Base-by-base conservation (phyloP, 1,140 invertebrate genomes). In the Bombus affinis region DNA sequence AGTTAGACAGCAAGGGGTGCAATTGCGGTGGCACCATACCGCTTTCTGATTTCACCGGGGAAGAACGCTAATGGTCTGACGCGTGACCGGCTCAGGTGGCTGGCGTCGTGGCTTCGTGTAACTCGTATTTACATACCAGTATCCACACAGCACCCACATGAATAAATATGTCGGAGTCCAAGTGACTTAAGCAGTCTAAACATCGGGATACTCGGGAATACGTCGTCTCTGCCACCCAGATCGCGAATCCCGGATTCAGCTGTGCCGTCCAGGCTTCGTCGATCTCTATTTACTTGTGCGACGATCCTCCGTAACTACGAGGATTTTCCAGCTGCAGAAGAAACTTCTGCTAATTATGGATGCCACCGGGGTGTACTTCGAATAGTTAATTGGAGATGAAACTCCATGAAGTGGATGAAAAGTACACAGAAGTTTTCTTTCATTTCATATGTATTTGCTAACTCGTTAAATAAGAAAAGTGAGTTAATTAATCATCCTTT, bases 111-210 rank as follows among this genome's bases (percentile, higher is more conserved):
- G 47, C 84, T n/a, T 71, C 83, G 75, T 85, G 87, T 91, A 91
- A 90, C 90, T 91, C 81, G 78, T 85, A 93, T 93, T 93, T 92
- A 85, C 92, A 93, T 92, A 92, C 88, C 86, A 80, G 81, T 77
- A 88, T 77, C 71, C 73, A 88, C 87, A 81, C 85, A 72, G 81
- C 74, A 89, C 80, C 71, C 73, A 88, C 87, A 80, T 83, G 91
- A 92, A 93, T 93, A 93, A 93, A 90, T 93, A 91, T 89, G 82
- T 83, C 86, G 85, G 73, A 72, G 35, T 15, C 37, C 42, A 79
- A 88, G 79, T 89, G 90, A 92, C 90, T 92, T 90, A 86, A 93
- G 86, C 86, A 90, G 86, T 91, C 90, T 88, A 92, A 93, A 92
- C 87, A 90, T 73, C 85, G 71, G 78, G 73, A 57, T 53, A 82